Conservation (phyloP, 2,888 invertebrate genomes). For the Scrobipalpa atriplicella region DNA sequence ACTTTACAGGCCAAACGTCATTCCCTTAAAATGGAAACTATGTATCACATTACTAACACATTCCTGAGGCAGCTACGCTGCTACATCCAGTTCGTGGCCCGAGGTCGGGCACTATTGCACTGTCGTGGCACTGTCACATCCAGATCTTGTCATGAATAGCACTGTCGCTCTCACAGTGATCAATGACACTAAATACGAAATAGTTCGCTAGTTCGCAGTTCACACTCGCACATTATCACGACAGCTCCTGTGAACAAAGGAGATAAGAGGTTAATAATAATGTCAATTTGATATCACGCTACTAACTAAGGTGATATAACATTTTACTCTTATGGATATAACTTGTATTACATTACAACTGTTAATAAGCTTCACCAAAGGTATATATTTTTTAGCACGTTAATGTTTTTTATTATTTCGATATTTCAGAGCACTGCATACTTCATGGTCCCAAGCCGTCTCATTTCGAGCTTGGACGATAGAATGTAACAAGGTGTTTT, state of each 20-base stretch:
- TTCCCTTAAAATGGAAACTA: not conserved
- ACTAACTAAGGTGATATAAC: no score
- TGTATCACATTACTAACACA: conserved; percentile 8
- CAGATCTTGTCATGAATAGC: conserved; percentile 17
- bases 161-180: conserved; percentile 24
- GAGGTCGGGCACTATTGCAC: not conserved
- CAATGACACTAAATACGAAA: conserved; percentile 34
- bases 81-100: not conserved
- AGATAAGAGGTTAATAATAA: conserved; percentile 20
- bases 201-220: conserved; percentile 68
- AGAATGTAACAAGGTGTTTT: no score
- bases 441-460: no score
- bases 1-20: conserved; percentile 1
- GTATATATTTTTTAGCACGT: no score
- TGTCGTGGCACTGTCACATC: conserved; percentile 17
- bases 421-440: no score
- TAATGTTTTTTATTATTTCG: no score
- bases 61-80: not conserved
- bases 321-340: no score
- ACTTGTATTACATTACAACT: no score
- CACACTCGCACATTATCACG: conserved; percentile 53
- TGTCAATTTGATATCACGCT: not conserved
- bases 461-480: no score
- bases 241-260: conserved; percentile 10
- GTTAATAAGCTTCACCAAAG: not conserved